These are phyloP conservation scores for Vanessa atalanta DNA, from an alignment of 1,140 invertebrate genomes.

Conservation along the genomic window DNA sequence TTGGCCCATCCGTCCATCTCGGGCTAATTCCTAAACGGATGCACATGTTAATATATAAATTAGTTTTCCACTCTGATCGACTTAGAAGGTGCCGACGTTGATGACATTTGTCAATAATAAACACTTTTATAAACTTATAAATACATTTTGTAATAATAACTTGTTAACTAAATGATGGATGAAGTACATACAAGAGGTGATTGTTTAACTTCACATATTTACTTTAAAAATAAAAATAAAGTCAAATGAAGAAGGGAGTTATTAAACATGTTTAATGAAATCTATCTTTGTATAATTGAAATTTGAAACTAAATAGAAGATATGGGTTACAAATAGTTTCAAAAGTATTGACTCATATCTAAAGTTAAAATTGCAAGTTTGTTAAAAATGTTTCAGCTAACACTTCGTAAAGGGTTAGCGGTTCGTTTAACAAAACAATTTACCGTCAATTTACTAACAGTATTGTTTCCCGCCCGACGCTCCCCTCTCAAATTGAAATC, in stretches of 20 bases:
- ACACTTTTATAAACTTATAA: too few relatives aligned
- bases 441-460: constrained; percentile 51
- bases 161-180: too few relatives aligned
- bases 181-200: too few relatives aligned
- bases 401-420: constrained; percentile 43
- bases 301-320: too few relatives aligned
- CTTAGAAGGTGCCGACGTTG: constrained; percentile 19
- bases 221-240: too few relatives aligned
- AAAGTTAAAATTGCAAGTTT: background rate
- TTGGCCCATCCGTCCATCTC: constrained; percentile 40
- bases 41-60: constrained; percentile 48
- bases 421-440: constrained; percentile 66
- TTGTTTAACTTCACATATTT: too few relatives aligned
- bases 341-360: background rate
- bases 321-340: too few relatives aligned
- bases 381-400: constrained; percentile 32
- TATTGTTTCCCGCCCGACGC: constrained; percentile 49
- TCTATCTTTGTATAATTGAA: too few relatives aligned
- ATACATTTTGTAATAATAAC: too few relatives aligned
- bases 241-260: too few relatives aligned
- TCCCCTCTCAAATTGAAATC: constrained; percentile 56
- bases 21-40: constrained; percentile 46
- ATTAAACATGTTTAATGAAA: too few relatives aligned
- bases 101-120: background rate
- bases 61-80: constrained; percentile 30